A percentile compares a stretch with the other conserved stretches of the same genome.
Conservation (phyloP, 2,888 invertebrate genomes). For the Campoplex nolae region DNA sequence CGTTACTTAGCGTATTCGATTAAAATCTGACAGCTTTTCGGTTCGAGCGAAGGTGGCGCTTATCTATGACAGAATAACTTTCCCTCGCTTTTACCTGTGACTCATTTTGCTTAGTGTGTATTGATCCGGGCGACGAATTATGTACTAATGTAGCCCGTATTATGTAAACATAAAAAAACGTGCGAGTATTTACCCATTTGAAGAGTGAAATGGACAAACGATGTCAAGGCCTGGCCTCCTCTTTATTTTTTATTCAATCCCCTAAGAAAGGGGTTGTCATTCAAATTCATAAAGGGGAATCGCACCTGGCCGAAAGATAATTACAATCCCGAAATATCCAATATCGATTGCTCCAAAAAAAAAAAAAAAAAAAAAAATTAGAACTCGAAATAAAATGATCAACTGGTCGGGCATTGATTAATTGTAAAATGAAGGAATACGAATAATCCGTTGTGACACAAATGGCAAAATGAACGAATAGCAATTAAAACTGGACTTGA, state of each 20-base stretch:
- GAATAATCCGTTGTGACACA: background rate
- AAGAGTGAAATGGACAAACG: background rate
- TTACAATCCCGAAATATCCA: background rate
- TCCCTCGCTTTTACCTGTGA: conserved; percentile 36
- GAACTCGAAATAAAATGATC: background rate
- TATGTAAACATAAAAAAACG: conserved; percentile 23
- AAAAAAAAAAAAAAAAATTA: too few relatives aligned
- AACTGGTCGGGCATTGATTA: background rate
- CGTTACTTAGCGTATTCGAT: background rate
- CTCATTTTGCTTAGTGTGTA: conserved; percentile 46
- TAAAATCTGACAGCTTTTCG: conserved; percentile 39
- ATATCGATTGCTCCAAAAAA: too few relatives aligned
- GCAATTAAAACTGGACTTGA: background rate
- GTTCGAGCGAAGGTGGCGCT: conserved; percentile 27
- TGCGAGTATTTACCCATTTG: conserved; percentile 30
- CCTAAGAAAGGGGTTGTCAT: background rate
- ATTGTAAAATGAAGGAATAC: background rate
- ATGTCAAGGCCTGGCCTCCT: conserved; percentile 2
- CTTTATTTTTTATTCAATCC: conserved; percentile 3
- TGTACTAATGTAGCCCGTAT: conserved; percentile 47
- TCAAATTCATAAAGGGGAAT: background rate
- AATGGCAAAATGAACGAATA: background rate
- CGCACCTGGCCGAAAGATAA: background rate
- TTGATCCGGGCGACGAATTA: conserved; percentile 43
- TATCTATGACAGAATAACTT: conserved; percentile 56